These are phyloP conservation scores for Scarus forsteni DNA, from an alignment of 2,797 vertebrate genomes.

Conservation along the genomic window DNA sequence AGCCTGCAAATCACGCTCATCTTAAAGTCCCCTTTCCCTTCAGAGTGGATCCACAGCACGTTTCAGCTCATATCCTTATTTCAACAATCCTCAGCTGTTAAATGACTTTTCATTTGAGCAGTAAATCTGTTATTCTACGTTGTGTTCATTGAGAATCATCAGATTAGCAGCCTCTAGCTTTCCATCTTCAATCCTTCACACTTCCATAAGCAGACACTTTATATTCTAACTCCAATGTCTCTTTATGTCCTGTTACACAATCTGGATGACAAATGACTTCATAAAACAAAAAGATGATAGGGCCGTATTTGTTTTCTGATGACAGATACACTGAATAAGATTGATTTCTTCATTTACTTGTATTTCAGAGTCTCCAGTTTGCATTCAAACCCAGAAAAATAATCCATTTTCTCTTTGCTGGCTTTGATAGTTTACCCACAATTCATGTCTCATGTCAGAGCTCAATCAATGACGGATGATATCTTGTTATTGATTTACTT, in stretches of 20 bases:
- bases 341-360: slow-evolving; percentile 6
- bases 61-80: slow-evolving; percentile 8
- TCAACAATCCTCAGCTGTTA: slow-evolving; percentile 3
- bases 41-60: not conserved
- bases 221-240: not conserved
- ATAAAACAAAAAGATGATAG: slow-evolving; percentile 5
- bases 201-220: not conserved
- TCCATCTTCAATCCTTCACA: slow-evolving; percentile 26
- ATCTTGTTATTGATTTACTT: not conserved
- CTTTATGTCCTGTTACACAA: not conserved
- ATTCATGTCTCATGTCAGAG: not conserved
- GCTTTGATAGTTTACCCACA: not conserved
- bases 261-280: slow-evolving; percentile 4
- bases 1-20: not conserved
- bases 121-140: slow-evolving; percentile 24
- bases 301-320: slow-evolving; percentile 9
- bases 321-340: not conserved
- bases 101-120: slow-evolving; percentile 17
- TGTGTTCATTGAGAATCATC: slow-evolving; percentile 6
- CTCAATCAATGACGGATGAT: not conserved
- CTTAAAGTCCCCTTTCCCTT: not conserved
- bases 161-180: slow-evolving; percentile 23
- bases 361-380: not conserved
- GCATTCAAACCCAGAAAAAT: not conserved
- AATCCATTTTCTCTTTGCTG: not conserved